A percentile compares a stretch with the other conserved stretches of the same genome.
phyloP scores from a whole-genome alignment of 2,797 vertebrate genomes.

The Chelon labrosus region DNA sequence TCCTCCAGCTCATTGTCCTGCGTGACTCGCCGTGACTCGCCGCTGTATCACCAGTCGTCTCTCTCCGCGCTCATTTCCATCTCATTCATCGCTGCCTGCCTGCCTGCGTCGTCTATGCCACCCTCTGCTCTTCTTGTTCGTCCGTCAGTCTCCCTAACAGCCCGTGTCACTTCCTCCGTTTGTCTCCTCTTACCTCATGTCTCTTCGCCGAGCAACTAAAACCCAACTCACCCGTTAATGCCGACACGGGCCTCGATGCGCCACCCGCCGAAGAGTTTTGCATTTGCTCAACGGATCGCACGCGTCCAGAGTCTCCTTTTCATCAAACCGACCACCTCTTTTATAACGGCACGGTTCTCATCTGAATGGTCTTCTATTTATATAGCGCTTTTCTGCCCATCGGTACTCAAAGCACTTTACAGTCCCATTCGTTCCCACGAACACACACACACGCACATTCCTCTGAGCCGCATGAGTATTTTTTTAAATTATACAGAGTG shows the following conservation, averaged over 20 bases:
- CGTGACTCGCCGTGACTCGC: not conserved
- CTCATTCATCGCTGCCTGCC: conserved; percentile 24
- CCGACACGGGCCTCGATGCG: not conserved
- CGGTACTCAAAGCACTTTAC: too few species aligned
- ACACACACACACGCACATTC: too few species aligned
- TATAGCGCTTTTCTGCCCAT: too few species aligned
- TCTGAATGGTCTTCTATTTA: too few species aligned
- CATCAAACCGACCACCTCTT: too few species aligned
- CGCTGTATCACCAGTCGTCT: not conserved
- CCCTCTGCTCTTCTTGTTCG: conserved; percentile 17
- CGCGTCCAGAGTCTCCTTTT: too few species aligned
- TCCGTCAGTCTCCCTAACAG: not conserved
- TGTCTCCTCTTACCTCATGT: conserved; percentile 31
- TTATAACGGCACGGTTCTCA: too few species aligned
- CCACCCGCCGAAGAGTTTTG: not conserved
- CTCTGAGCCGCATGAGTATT: too few species aligned
- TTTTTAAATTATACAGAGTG: too few species aligned
- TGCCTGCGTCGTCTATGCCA: conserved; percentile 4
- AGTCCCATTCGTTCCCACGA: too few species aligned
- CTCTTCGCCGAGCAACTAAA: conserved; percentile 61
- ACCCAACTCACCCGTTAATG: conserved; percentile 2
- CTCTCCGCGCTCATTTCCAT: not conserved
- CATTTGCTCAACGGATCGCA: not conserved
- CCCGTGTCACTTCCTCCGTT: conserved; percentile 37
- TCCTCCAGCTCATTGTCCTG: conserved; percentile 44